phyloP scores from a whole-genome alignment of 2,113 vertebrate genomes.

The Leucosticte australis region DNA sequence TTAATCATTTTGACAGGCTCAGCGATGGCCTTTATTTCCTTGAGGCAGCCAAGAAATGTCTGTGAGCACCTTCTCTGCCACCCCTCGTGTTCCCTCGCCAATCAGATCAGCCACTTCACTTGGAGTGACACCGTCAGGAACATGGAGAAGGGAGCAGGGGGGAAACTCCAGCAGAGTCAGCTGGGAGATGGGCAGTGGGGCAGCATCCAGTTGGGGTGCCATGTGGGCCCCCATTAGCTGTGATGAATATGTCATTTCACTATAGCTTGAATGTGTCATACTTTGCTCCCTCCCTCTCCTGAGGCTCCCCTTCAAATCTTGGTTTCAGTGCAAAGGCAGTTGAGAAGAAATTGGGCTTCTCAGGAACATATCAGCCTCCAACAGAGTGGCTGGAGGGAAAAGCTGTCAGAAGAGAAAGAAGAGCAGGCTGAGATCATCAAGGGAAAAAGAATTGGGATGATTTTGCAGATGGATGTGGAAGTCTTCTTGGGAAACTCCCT shows the following conservation, averaged over 20 bases:
- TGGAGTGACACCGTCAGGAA: constrained; percentile 47
- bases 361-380: background rate
- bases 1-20: constrained; percentile 76
- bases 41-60: constrained; percentile 71
- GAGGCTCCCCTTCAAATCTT: background rate
- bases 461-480: background rate
- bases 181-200: constrained; percentile 6
- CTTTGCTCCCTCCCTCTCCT: background rate
- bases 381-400: constrained; percentile 1
- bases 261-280: constrained; percentile 14
- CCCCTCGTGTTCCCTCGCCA: constrained; percentile 47
- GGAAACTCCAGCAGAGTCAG: background rate
- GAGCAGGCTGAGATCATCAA: background rate
- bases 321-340: background rate
- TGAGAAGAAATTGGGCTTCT: background rate
- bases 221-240: background rate
- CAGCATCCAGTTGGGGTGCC: constrained; percentile 12
- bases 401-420: background rate
- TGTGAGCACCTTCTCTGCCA: constrained; percentile 68
- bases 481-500: background rate
- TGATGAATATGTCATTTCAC: constrained; percentile 20
- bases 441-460: background rate
- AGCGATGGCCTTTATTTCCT: constrained; percentile 73
- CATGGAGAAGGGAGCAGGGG: background rate
- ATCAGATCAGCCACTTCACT: constrained; percentile 32